Conservation (phyloP, 2,888 invertebrate species). For the Nomada fucata region DNA sequence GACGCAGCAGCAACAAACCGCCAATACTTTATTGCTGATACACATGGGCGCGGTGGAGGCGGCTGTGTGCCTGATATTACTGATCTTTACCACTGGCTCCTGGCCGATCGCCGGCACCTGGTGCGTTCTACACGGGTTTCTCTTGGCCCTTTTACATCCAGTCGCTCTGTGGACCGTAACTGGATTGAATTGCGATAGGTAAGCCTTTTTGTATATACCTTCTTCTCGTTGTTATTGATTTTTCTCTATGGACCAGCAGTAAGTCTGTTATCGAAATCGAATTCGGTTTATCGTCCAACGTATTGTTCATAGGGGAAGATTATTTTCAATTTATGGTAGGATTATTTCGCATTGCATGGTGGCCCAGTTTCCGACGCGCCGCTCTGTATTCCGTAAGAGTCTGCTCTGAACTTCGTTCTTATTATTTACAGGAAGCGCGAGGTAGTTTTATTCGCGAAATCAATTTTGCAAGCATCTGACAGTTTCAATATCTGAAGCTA, state of each 20-base stretch:
- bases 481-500: not conserved
- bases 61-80: constrained; percentile 87
- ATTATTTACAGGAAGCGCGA: not conserved
- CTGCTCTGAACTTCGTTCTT: too few species aligned
- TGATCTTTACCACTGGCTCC: constrained; percentile 86
- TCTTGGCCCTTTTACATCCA: constrained; percentile 90
- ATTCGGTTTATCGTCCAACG: not conserved
- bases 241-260: not conserved
- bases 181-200: constrained; percentile 90
- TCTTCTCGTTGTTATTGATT: not conserved
- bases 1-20: constrained; percentile 84
- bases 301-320: not conserved
- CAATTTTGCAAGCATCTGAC: not conserved
- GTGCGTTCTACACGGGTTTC: constrained; percentile 88
- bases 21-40: constrained; percentile 89
- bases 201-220: constrained; percentile 5
- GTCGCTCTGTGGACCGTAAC: constrained; percentile 92
- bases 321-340: not conserved
- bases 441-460: not conserved
- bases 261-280: not conserved
- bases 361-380: not conserved
- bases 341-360: too few species aligned
- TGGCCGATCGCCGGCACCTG: constrained; percentile 86
- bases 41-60: constrained; percentile 90
- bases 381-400: not conserved